Conservation (phyloP, 1,140 invertebrate genomes). For the Drosophila santomea region DNA sequence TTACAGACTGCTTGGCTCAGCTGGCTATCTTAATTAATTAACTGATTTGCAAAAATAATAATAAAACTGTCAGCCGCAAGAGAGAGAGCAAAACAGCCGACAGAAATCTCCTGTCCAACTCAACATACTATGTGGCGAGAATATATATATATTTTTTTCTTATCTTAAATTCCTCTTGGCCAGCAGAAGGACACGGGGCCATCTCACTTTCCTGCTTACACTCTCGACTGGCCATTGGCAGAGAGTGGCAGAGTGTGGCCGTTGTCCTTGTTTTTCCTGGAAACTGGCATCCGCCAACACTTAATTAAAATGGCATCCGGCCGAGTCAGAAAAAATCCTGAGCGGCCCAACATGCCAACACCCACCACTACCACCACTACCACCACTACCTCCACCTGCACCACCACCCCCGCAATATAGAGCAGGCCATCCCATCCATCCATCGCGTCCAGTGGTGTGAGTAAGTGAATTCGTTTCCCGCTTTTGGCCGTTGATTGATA, state of each 20-base stretch:
- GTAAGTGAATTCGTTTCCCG: conserved; percentile 78
- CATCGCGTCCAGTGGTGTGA: conserved; percentile 59
- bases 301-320: conserved; percentile 80
- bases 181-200: conserved; percentile 36
- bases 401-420: conserved; percentile 2
- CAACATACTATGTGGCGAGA: conserved; percentile 18
- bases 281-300: conserved; percentile 63
- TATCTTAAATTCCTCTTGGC: conserved; percentile 67
- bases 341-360: conserved; percentile 25
- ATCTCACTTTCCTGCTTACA: conserved; percentile 22
- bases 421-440: conserved; percentile 5
- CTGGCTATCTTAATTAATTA: conserved; percentile 68
- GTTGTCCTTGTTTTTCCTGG: conserved; percentile 38
- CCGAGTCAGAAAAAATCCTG: conserved; percentile 55
- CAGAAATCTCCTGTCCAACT: conserved; percentile 17
- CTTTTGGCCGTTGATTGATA: conserved; percentile 78
- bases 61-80: conserved; percentile 72
- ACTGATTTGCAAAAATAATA: conserved; percentile 75
- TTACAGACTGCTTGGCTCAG: conserved; percentile 14
- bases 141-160: conserved; percentile 45
- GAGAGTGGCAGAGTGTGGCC: conserved; percentile 53
- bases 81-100: conserved; percentile 20
- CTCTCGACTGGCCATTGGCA: conserved; percentile 41
- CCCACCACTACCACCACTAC: neutral
- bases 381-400: no score